Evolutionary conservation across 1,140 invertebrate genomes (phyloP).

Genomic region (Orius insidiosus): DNA sequence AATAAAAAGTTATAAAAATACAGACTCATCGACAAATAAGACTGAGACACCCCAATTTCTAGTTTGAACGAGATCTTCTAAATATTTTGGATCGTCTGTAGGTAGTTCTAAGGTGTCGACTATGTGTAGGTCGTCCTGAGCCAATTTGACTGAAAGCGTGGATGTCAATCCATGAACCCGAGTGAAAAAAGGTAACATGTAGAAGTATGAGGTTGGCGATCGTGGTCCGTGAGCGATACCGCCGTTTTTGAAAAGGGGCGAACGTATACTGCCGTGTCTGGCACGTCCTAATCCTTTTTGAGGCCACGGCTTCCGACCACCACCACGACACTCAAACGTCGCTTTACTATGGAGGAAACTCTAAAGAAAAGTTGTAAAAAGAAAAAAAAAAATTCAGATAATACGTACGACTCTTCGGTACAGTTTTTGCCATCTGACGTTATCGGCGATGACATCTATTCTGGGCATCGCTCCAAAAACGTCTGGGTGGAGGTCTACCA

Average conservation of each 20-base stretch:
- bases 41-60: conserved; percentile 93
- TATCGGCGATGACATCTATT: conserved; percentile 74
- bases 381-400: not conserved
- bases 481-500: conserved; percentile 76
- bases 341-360: conserved; percentile 53
- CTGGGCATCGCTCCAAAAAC: conserved; percentile 68
- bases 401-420: conserved; percentile 61
- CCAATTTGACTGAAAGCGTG: conserved; percentile 75
- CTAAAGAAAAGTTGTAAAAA: conserved; percentile 24
- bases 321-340: conserved; percentile 68
- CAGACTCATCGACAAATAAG: conserved; percentile 79
- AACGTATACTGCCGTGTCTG: conserved; percentile 77
- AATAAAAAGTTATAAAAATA: conserved; percentile 10
- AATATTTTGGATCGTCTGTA: conserved; percentile 56
- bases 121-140: conserved; percentile 86
- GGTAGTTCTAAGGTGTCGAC: conserved; percentile 76
- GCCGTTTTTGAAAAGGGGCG: conserved; percentile 48
- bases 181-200: conserved; percentile 66
- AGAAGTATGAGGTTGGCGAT: conserved; percentile 75
- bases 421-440: conserved; percentile 74
- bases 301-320: conserved; percentile 82
- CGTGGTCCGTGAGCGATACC: conserved; percentile 70
- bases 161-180: conserved; percentile 64
- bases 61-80: conserved; percentile 60
- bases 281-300: conserved; percentile 85